Percentiles rank a stretch among this genome's conserved stretches.
These are phyloP conservation scores for Cecidostiba fungosa DNA, from an alignment of 2,888 invertebrate genomes.

Conservation along the genomic window DNA sequence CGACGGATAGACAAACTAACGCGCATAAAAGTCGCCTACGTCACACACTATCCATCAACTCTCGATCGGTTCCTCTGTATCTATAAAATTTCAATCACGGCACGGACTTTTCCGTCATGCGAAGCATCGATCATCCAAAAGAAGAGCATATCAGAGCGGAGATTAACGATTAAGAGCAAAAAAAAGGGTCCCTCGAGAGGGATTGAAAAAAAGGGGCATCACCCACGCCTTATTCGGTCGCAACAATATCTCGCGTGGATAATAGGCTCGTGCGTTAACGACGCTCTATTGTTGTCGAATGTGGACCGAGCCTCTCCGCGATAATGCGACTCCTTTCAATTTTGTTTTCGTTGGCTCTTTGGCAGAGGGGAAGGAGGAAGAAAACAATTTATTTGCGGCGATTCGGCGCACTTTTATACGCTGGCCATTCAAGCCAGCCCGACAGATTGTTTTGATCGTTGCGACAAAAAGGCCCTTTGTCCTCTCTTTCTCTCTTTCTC, in stretches of 20 bases:
- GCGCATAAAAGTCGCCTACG: slow-evolving; percentile 46
- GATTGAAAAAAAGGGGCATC: slow-evolving; percentile 34
- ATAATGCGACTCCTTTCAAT: slow-evolving; percentile 49
- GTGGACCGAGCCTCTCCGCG: slow-evolving; percentile 70
- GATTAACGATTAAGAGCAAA: slow-evolving; percentile 42
- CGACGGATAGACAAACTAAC: background rate
- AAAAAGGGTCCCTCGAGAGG: slow-evolving; percentile 12
- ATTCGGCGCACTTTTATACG: slow-evolving; percentile 49
- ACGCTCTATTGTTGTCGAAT: slow-evolving; percentile 74
- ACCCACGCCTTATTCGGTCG: slow-evolving; percentile 58
- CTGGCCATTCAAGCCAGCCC: slow-evolving; percentile 54
- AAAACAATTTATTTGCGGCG: slow-evolving; percentile 61
- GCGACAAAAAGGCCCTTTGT: slow-evolving; percentile 71
- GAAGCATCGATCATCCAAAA: slow-evolving; percentile 69
- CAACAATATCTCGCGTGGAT: slow-evolving; percentile 63
- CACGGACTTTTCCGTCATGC: slow-evolving; percentile 69
- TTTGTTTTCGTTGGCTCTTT: slow-evolving; percentile 54
- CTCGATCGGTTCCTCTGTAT: no score
- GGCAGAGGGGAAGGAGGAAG: background rate
- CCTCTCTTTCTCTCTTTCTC: background rate
- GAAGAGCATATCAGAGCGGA: slow-evolving; percentile 45
- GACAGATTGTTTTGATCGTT: slow-evolving; percentile 72
- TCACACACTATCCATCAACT: slow-evolving; percentile 48
- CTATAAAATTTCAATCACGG: slow-evolving; percentile 75
- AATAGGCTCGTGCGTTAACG: slow-evolving; percentile 66